Conservation (phyloP, 1,140 invertebrate species). For the Penaeus japonicus region DNA sequence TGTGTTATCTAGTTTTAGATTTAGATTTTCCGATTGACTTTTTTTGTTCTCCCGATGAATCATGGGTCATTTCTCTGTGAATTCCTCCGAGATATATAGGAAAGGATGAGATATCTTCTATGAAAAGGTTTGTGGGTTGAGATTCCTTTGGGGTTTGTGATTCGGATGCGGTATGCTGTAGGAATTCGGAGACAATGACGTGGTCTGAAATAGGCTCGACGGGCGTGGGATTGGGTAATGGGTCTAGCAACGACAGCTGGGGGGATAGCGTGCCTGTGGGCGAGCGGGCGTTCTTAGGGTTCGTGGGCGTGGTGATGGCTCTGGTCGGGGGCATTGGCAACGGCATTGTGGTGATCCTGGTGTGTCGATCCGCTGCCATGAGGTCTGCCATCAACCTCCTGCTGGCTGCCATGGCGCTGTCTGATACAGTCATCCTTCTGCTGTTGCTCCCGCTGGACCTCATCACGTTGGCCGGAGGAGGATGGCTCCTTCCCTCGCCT, state of each 20-base stretch:
- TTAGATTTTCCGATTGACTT: too few species aligned
- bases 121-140: too few species aligned
- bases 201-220: background rate
- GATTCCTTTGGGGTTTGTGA: too few species aligned
- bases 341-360: constrained; percentile 1
- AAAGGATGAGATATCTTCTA: too few species aligned
- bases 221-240: background rate
- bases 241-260: background rate
- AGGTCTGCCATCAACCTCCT: constrained; percentile 22
- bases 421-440: background rate
- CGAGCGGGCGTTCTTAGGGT: background rate
- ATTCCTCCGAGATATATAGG: too few species aligned
- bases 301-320: constrained; percentile 24
- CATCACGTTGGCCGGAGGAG: background rate
- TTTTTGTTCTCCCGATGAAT: too few species aligned
- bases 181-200: background rate
- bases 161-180: background rate
- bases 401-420: constrained; percentile 10
- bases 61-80: too few species aligned
- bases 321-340: constrained; percentile 27
- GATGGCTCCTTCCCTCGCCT: constrained; percentile 2
- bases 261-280: background rate
- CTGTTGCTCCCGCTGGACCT: constrained; percentile 23
- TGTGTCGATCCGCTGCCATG: background rate
- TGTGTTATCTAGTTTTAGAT: too few species aligned